Evolutionary conservation across 2,888 invertebrate species (phyloP), one percentile per base, ranked within the genome.

Genomic region (Orchestes rusci): DNA sequence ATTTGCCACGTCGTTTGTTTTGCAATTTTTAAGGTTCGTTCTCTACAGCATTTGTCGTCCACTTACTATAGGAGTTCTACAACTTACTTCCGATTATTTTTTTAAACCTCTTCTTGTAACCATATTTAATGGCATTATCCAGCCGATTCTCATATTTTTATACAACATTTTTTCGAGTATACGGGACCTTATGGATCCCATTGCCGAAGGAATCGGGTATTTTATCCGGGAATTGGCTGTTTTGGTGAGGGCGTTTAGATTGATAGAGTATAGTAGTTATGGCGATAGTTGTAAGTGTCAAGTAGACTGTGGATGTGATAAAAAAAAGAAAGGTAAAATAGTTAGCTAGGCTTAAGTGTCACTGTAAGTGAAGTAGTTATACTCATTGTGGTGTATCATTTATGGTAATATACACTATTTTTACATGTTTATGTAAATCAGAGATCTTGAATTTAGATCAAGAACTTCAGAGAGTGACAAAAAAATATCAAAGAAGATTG

Each of bases 31-130:
- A 34, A 71, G 75, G 45, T 76, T 79, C 54, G 17, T 77, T 1
- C 61, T 81, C 7, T 74, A 73, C 55, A 76, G 76, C 38, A 54
- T 79, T 17, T 50, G 79, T 3, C 72, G 80, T 34, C 77, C 80
- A 0, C 56, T 80, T 12, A 69, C 76, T 1, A 72, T 80, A 28
- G 81, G 80, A 2, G 56, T 78, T 15, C 57, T 80, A 1, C 80
- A 81, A 59, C 61, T 80, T 54, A 60, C 72, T 4, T 76, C 83
- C 1, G 85, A 86, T 68, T 79, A 80, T 56, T 73, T 77, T 56
- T 63, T 79, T 48, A 83, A 81, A 64, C 85, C 85, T 7, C 62
- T 76, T 35, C 59, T 82, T 43, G 75, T 79, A 4, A 75, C 78
- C 29, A 39, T 74, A 17, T 80, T 78, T 58, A 80, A 80, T 67